Base-by-base conservation (phyloP, 1,140 invertebrate species). In the Tyrophagus putrescentiae region DNA sequence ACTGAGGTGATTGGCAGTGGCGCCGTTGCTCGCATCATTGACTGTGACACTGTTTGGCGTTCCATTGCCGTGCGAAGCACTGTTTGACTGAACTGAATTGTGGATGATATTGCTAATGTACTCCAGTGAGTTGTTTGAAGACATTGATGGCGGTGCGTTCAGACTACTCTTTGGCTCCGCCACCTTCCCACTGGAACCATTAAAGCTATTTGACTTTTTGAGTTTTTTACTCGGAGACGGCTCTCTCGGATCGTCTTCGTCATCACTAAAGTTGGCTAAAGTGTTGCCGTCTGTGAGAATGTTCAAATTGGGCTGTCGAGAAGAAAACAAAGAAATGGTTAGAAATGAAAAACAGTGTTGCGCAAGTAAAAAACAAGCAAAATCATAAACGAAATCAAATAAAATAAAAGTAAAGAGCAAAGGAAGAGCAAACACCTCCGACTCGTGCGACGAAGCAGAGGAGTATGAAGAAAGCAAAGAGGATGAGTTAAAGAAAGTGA, bases 181-280 rank as follows among this genome's bases (percentile, higher is more conserved):
- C 27, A 21, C 48, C 16, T n/a, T 52, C 23, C 32, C 13, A 57
- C 1, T 57, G 6, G 32, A 18, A 3, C 56, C 36, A 54, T 54
- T 54, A 42, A 39, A 39, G 27, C 36, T 57, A 25, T 57, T 57
- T n/a, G 56, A 57, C 21, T 57, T 57, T 57, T 36, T 57, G 16
- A 39, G n/a, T 27, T 57, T 57, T 25, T 57, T 57, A 16, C 6
- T 13, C 21, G 32, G 9, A 57, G 32, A 13, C 25, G 3, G 21
- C 21, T 56, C 39, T 23, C 4, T 42, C 1, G 13, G 44, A 18
- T 59, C 57, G 18, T 59, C 57, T 42, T 59, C 57, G 25, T 59
- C 57, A 45, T 59, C 57, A 59, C 57, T 59, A 23, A 59, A 59
- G 5, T 59, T 59, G 13, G 57, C 9, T 13, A 29, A 31, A 45